Percentiles rank a stretch among this genome's conserved stretches.
phyloP scores from a whole-genome alignment of 2,888 invertebrate genomes.

The Pseudococcus jackbeardsleyi region DNA sequence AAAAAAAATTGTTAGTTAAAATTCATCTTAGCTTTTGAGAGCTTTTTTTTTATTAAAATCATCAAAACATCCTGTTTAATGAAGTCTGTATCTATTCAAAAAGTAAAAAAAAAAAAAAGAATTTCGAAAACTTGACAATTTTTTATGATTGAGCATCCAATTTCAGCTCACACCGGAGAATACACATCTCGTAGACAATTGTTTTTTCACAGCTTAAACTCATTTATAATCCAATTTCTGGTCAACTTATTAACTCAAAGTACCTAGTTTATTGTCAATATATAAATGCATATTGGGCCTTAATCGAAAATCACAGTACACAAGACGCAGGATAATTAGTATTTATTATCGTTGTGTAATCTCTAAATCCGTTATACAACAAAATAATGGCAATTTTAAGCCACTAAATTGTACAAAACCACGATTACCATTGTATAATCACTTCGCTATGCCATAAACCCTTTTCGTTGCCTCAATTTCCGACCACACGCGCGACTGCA shows the following conservation, averaged over 20 bases:
- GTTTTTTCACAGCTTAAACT: neutral
- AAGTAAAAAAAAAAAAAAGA: too few species aligned
- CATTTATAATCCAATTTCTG: neutral
- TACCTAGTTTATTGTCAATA: neutral
- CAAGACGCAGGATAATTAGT: neutral
- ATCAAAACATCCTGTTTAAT: too few species aligned
- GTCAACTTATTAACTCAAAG: neutral
- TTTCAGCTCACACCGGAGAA: too few species aligned
- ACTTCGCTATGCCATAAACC: constrained; percentile 4
- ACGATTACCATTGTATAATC: constrained; percentile 22
- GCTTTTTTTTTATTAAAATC: too few species aligned
- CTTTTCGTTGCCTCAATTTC: constrained; percentile 23
- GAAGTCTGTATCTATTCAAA: too few species aligned
- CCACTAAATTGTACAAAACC: neutral
- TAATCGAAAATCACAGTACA: neutral
- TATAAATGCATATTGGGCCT: neutral
- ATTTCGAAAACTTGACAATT: too few species aligned
- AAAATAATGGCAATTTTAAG: constrained; percentile 28
- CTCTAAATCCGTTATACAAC: constrained; percentile 22
- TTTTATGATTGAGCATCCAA: too few species aligned
- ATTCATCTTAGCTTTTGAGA: too few species aligned
- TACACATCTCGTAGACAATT: too few species aligned
- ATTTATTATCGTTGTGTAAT: neutral
- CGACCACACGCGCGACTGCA: constrained; percentile 36
- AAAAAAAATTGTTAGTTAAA: too few species aligned